Conservation (phyloP, 2,797 vertebrate species). For the Prionace glauca region DNA sequence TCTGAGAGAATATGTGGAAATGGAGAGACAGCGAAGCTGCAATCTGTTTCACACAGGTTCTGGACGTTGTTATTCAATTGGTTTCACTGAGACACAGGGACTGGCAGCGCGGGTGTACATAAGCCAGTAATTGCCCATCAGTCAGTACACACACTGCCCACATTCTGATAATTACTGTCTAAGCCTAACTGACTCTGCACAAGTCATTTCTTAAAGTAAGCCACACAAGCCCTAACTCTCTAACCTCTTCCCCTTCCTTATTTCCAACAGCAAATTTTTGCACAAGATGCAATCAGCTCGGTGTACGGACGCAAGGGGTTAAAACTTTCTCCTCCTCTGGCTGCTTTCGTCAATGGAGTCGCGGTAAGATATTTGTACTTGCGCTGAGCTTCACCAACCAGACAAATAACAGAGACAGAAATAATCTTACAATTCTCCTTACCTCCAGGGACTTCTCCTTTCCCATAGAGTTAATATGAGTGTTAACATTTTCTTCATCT, state of each 20-base stretch:
- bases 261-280: constrained; percentile 61
- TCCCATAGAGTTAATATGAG: background rate
- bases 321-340: constrained; percentile 70
- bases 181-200: background rate
- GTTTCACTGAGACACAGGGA: background rate
- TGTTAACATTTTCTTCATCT: background rate
- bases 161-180: rapidly evolving
- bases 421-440: background rate
- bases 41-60: background rate
- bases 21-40: background rate
- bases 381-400: background rate
- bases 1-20: background rate
- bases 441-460: background rate
- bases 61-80: background rate
- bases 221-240: background rate
- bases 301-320: constrained; percentile 67
- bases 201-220: too few relatives aligned
- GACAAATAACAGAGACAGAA: background rate
- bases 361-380: constrained; percentile 60
- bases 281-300: constrained; percentile 61
- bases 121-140: background rate
- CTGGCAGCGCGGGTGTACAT: background rate
- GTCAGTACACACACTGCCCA: too few relatives aligned
- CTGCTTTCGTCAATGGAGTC: constrained; percentile 77
- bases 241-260: background rate